These are phyloP conservation scores for Dasypus novemcinctus DNA, from an alignment of 2,113 vertebrate species.

Conservation along the genomic window DNA sequence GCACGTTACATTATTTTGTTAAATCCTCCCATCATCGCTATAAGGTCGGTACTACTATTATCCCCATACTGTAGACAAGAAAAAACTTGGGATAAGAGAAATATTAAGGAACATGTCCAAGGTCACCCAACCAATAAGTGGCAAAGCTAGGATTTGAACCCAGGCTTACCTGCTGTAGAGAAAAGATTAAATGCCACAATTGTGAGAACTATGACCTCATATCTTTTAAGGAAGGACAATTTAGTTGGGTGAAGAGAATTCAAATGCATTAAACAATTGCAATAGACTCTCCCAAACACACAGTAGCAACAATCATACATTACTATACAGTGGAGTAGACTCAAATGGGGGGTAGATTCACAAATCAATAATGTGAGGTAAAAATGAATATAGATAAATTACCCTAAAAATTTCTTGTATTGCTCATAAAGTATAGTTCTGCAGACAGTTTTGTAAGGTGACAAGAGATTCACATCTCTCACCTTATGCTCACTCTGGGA, in stretches of 20 bases:
- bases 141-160: neutral
- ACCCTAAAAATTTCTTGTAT: conserved; percentile 28
- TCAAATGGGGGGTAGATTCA: neutral
- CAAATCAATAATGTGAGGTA: conserved; percentile 1
- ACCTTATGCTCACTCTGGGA: neutral
- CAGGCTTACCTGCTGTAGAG: neutral
- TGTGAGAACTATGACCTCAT: neutral
- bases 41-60: too few relatives aligned
- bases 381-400: neutral
- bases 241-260: neutral
- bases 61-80: too few relatives aligned
- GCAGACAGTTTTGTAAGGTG: neutral
- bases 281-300: conserved; percentile 32
- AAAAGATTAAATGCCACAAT: conserved; percentile 1
- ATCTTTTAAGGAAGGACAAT: neutral
- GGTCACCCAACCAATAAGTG: neutral
- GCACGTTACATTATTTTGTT: neutral
- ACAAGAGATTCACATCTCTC: neutral
- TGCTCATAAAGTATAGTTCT: neutral
- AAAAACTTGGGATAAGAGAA: neutral
- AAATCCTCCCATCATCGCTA: neutral
- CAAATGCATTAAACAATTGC: neutral
- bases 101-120: neutral
- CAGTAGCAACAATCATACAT: neutral
- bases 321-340: neutral